Evolutionary conservation across 2,888 invertebrate species (phyloP), one percentile per base, ranked within the genome.

Genomic region (Drosophila setosimentum): DNA sequence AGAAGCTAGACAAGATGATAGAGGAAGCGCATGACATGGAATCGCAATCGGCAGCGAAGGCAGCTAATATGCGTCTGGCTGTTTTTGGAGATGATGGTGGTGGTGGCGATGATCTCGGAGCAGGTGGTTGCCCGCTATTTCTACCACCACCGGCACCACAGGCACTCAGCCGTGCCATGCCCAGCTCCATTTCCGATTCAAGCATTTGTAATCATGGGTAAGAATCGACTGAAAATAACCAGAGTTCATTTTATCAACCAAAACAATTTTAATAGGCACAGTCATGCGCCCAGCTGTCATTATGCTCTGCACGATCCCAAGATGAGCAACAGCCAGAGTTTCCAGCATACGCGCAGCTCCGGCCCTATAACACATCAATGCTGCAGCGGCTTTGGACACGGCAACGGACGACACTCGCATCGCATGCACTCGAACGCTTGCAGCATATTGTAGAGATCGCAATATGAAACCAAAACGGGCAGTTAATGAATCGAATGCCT

Each of bases 1-100:
- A 93, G 63, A 93, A 93, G 77, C 72, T 93, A 54, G 93, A 93
- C 67, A 92, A 92, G 87, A 93, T 93, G 93, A 93, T 93, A 54
- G 93, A 93, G 68, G 93, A 93, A 65, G 92, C 90, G 0, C 91
- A 91, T 16, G 93, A 93, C 61, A 89, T 89, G n/a, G 93, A 92
- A 54, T 77, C 91, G 1, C 91, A 92, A 37, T 86, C 90, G n/a
- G 87, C 91, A 21, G 83, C 87, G 29, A 91, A 92, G 64, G 84
- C 92, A 13, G 88, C 91, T 40, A 87, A 81, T 55, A 86, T 91
- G 74, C 86, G 88, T 11, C 58, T 88, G 11, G 78, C 82, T 11
- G 68, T 82, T n/a, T 83, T 86, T 3, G 91, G 83, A 1, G 87
- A 90, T 64, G 87, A 75, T 33, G 80, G 74, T 1, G 81, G 69